Percentiles rank a stretch among this genome's conserved stretches.
Evolutionary conservation across 1,140 invertebrate genomes (phyloP).

Genomic region (Conus betulinus): DNA sequence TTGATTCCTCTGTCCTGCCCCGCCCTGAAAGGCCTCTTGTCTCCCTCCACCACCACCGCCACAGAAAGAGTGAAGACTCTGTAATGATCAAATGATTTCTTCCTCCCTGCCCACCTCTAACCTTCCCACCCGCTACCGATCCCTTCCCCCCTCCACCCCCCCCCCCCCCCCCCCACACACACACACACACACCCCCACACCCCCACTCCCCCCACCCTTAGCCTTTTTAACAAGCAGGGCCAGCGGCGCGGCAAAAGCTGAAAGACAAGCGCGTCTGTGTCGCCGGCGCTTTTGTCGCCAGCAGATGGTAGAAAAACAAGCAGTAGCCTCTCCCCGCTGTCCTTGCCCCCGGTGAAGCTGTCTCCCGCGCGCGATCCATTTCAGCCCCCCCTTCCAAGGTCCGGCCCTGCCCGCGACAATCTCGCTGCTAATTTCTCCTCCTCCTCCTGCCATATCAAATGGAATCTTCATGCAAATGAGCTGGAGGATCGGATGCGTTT

Average conservation of each 20-base stretch:
- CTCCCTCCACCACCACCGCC: constrained; percentile 1
- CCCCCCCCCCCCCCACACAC: background rate
- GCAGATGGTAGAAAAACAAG: constrained; percentile 42
- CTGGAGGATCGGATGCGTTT: constrained; percentile 22
- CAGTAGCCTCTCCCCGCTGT: background rate
- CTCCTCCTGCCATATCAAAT: constrained; percentile 39
- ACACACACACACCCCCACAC: background rate
- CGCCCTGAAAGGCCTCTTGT: background rate
- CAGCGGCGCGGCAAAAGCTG: background rate
- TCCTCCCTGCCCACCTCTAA: constrained; percentile 17
- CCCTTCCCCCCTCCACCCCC: background rate
- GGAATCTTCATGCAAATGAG: constrained; percentile 40
- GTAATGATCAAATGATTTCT: constrained; percentile 42
- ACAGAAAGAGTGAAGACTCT: constrained; percentile 21
- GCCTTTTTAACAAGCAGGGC: background rate
- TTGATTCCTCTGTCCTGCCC: background rate
- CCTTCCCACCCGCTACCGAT: background rate
- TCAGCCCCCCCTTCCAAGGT: background rate
- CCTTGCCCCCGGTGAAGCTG: background rate
- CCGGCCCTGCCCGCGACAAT: constrained; percentile 23
- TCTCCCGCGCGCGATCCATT: constrained; percentile 21
- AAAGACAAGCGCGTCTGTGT: constrained; percentile 10
- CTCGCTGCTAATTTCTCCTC: constrained; percentile 30
- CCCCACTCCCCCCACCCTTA: background rate
- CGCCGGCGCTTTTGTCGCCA: constrained; percentile 10